Evolutionary conservation across 2,797 vertebrate genomes (phyloP).

Genomic region (Rhinella marina): DNA sequence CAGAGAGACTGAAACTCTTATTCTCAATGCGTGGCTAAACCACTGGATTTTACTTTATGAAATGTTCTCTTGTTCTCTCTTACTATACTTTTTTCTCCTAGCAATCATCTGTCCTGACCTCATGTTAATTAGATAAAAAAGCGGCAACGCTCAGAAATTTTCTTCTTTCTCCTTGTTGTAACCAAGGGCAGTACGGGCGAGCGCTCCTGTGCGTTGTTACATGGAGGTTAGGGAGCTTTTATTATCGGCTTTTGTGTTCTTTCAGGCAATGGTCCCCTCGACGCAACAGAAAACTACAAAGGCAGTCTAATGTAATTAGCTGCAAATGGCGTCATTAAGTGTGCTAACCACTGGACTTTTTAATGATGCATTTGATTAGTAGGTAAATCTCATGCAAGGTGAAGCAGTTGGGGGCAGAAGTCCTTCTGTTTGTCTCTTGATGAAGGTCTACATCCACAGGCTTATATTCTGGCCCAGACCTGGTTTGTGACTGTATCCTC

Average conservation of each 20-base stretch:
- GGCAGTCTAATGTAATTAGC: constrained; percentile 69
- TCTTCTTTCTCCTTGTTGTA: constrained; percentile 44
- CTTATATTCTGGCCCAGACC: neutral
- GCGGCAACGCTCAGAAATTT: constrained; percentile 11
- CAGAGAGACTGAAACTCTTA: no score
- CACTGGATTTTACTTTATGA: no score
- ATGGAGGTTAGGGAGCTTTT: constrained; percentile 34
- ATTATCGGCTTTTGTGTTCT: constrained; percentile 49
- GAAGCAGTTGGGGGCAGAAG: neutral
- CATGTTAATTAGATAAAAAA: constrained; percentile 44
- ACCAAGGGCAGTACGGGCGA: constrained; percentile 48
- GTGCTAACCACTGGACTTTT: constrained; percentile 68
- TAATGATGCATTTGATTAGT: constrained; percentile 72
- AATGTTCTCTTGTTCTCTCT: neutral
- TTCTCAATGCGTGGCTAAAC: no score
- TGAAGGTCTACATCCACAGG: neutral
- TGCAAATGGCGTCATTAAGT: constrained; percentile 67
- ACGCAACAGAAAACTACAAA: constrained; percentile 61
- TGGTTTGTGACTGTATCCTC: neutral
- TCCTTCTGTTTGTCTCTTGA: neutral
- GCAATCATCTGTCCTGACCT: neutral
- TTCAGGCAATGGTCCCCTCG: constrained; percentile 56
- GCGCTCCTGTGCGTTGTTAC: constrained; percentile 11
- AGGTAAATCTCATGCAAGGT: constrained; percentile 64
- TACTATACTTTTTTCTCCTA: neutral